Evolutionary conservation across 2,888 invertebrate genomes (phyloP), one percentile per base, ranked within the genome.

Genomic region (Pyrgus malvae): DNA sequence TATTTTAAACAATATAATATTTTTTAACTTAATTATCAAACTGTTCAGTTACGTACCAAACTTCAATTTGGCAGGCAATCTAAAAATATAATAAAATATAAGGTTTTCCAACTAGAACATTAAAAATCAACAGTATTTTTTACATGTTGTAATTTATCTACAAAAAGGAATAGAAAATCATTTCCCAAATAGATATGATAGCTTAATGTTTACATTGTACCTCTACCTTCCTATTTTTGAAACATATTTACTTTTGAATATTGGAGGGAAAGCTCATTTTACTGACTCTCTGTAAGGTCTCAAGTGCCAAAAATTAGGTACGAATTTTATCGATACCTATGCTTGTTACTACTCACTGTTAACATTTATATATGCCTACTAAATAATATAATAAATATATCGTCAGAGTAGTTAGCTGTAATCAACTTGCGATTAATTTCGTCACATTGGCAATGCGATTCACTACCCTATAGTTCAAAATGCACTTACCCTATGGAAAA

Each of bases 271-370:
- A 56, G 50, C 51, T 62, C 53, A 57, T 57, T 55, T 57, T 59
- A 51, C 48, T 57, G 61, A 59, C 59, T 63, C 25, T 35, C 42
- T 42, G 50, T 56, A 60, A 57, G 60, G 68, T 80, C 72, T 73
- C 71, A 69, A 85, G 89, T 89, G 89, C 89, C 89, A 89, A 89
- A 89, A 88, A 86, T 72, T 80, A 80, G 77, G 76, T 78, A 31
- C 45, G 53, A 53, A 8, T 45, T 76, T 74, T 72, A 72, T 73
- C 69, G 71, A 69, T 70, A 68, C 68, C 67, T 70, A 64, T 66
- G 76, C 76, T 76, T 78, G 68, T 70, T 74, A 67, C 68, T 79
- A 77, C 67, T 78, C 76, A 79, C 62, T 75, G 68, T 74, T 78
- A 75, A 76, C 72, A 55, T 48, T 55, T 46, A 54, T 46, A 37